These are phyloP conservation scores for Amia ocellicauda DNA, from an alignment of 2,113 vertebrate genomes.

Conservation along the genomic window DNA sequence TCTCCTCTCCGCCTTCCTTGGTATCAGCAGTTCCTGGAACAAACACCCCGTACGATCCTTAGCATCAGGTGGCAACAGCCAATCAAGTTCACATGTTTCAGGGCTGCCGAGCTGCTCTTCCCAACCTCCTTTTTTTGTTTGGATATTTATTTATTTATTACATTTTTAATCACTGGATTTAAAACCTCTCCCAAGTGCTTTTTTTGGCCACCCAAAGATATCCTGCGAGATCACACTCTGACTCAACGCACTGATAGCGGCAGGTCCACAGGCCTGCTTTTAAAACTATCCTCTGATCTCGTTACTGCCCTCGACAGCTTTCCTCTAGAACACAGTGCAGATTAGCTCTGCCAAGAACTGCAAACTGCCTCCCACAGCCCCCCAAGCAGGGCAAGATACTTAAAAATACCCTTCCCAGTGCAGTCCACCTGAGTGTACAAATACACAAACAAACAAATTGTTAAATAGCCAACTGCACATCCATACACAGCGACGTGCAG, in stretches of 20 bases:
- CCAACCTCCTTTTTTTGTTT: not conserved
- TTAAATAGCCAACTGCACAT: too few relatives aligned
- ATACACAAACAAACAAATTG: too few relatives aligned
- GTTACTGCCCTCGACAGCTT: conserved; percentile 64
- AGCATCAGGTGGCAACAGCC: conserved; percentile 79
- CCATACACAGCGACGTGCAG: too few relatives aligned
- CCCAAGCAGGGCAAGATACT: conserved; percentile 32
- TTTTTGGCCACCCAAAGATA: not conserved
- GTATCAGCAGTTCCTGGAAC: conserved; percentile 68
- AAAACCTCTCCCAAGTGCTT: not conserved
- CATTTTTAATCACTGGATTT: not conserved
- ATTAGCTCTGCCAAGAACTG: conserved; percentile 66
- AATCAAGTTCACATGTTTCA: conserved; percentile 55
- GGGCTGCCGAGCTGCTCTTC: not conserved
- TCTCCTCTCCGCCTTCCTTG: conserved; percentile 78
- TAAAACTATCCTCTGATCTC: conserved; percentile 50
- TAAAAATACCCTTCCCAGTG: too few relatives aligned
- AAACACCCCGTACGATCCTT: conserved; percentile 65
- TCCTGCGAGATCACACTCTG: not conserved
- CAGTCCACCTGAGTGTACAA: too few relatives aligned
- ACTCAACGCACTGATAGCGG: not conserved
- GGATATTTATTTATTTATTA: too few relatives aligned
- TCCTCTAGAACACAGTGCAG: conserved; percentile 59
- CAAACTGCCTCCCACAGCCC: conserved; percentile 59
- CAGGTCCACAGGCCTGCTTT: conserved; percentile 32